These are phyloP conservation scores for Anabacerthia variegaticeps DNA, from an alignment of 2,797 vertebrate genomes.

Conservation along the genomic window DNA sequence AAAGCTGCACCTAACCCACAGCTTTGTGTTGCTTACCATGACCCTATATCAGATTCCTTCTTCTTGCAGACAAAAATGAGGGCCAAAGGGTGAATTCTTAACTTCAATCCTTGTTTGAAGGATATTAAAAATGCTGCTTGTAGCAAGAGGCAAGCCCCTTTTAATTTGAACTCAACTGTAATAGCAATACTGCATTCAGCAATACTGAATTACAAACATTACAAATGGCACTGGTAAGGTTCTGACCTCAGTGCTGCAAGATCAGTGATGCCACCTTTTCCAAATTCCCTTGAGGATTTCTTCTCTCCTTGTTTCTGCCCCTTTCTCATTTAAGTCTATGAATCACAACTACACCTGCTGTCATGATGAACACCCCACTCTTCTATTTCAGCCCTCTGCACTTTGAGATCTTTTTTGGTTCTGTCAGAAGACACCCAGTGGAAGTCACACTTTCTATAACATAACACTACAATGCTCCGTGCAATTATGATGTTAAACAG, in stretches of 20 bases:
- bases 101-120: not conserved
- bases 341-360: not conserved
- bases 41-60: not conserved
- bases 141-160: not conserved
- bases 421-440: not conserved
- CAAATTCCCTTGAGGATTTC: not conserved
- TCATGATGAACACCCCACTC: not conserved
- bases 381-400: not conserved
- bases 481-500: constrained; percentile 30
- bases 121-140: not conserved
- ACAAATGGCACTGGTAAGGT: not conserved
- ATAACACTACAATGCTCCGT: not conserved
- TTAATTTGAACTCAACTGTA: not conserved
- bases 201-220: not conserved
- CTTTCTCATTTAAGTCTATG: not conserved
- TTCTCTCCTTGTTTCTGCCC: not conserved
- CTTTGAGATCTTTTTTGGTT: not conserved
- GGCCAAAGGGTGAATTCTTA: not conserved
- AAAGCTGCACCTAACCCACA: not conserved
- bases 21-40: not conserved
- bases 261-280: not conserved
- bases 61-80: not conserved
- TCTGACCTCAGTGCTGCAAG: not conserved
- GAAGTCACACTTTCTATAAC: not conserved
- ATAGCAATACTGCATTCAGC: not conserved